A percentile compares a stretch with the other conserved stretches of the same genome.
These are phyloP conservation scores for Xanthorhoe designata DNA, from an alignment of 2,888 invertebrate genomes.

Conservation along the genomic window DNA sequence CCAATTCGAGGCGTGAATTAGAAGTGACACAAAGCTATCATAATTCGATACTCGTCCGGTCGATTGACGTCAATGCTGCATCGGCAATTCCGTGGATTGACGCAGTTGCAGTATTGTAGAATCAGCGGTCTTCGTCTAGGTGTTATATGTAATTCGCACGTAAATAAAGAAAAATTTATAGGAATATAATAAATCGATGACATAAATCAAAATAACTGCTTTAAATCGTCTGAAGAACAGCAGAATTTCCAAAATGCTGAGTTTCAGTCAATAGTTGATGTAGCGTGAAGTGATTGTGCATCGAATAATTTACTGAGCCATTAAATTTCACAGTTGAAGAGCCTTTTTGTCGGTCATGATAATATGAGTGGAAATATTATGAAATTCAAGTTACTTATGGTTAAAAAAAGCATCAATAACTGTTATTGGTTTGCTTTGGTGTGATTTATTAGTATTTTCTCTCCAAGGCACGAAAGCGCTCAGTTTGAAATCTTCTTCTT, in stretches of 20 bases:
- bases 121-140: too few species aligned
- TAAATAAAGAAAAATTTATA: too few species aligned
- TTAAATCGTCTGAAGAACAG: slow-evolving; percentile 21
- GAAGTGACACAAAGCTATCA: too few species aligned
- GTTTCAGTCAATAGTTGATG: slow-evolving; percentile 39
- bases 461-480: too few species aligned
- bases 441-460: too few species aligned
- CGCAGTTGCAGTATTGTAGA: too few species aligned
- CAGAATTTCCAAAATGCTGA: slow-evolving; percentile 36
- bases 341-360: slow-evolving; percentile 27
- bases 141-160: too few species aligned
- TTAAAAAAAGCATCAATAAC: not conserved
- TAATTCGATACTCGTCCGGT: too few species aligned
- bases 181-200: not conserved
- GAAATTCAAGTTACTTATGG: not conserved
- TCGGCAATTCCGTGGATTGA: too few species aligned
- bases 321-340: slow-evolving; percentile 39
- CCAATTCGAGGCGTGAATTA: too few species aligned
- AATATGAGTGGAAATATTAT: slow-evolving; percentile 13
- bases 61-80: too few species aligned
- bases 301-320: slow-evolving; percentile 41
- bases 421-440: not conserved
- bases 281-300: slow-evolving; percentile 42
- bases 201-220: not conserved
- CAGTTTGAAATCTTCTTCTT: too few species aligned